Base-by-base conservation (phyloP, 2,888 invertebrate species). In the Blomia tropicalis region DNA sequence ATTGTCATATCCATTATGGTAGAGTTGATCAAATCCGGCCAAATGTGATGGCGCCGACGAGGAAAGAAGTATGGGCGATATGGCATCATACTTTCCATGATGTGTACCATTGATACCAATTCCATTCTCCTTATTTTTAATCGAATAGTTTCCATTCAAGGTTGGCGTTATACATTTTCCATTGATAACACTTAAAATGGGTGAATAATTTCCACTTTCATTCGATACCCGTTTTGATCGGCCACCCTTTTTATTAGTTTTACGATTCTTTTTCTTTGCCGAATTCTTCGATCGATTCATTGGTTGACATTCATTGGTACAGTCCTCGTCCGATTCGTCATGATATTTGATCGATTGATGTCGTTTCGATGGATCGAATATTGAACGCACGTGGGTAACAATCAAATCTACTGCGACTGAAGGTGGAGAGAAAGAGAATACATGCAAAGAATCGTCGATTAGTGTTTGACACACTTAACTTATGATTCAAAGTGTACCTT, bases 401-500 rank as follows among this genome's bases (percentile, higher is more conserved):
- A 95, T 93, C 75, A 95, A 79, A 74, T 92, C 91, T 73, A 95
- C 93, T 68, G 95, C 95, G 75, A 95, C 95, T 92, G 82, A 64
- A 84, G n/a, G n/a, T n/a, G n/a, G n/a, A n/a, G 82, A 80, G 82
- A 72, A 77, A 62, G 25, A 1, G 43, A 60, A 65, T 22, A 22
- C 41, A 7, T n/a, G 25, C 36, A 25, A 31, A 56, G 27, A 30
- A 60, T 11, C 19, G 23, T 27, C n/a, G 29, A 27, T 47, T 29
- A 44, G 25, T n/a, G 30, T n/a, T n/a, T n/a, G n/a, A n/a, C n/a
- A n/a, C n/a, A n/a, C n/a, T n/a, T n/a, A n/a, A n/a, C n/a, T n/a
- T n/a, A n/a, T n/a, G n/a, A n/a, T n/a, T n/a, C n/a, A n/a, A n/a
- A n/a, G n/a, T n/a, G n/a, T n/a, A n/a, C n/a, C n/a, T n/a, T n/a